These are phyloP conservation scores for Epinephelus lanceolatus DNA, from an alignment of 2,113 vertebrate species.

Conservation along the genomic window DNA sequence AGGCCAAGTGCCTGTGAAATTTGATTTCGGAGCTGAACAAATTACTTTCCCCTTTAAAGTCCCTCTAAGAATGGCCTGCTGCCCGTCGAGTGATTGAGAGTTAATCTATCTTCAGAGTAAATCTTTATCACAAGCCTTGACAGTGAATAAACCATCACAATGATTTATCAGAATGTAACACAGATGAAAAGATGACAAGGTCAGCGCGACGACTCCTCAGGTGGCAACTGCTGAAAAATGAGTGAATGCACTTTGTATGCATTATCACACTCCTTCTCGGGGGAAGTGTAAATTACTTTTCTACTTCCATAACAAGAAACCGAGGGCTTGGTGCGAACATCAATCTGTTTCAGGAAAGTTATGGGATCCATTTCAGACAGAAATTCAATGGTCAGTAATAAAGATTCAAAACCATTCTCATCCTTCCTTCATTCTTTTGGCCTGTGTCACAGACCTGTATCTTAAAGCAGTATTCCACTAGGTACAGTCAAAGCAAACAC, in stretches of 20 bases:
- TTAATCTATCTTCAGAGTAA: conserved; percentile 64
- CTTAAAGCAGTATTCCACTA: not conserved
- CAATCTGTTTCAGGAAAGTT: conserved; percentile 32
- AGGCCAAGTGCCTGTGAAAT: conserved; percentile 48
- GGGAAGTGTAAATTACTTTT: conserved; percentile 37
- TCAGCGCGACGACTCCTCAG: conserved; percentile 47
- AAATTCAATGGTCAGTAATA: conserved; percentile 26
- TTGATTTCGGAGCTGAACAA: conserved; percentile 55
- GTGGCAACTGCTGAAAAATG: conserved; percentile 58
- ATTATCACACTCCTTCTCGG: conserved; percentile 20
- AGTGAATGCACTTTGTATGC: conserved; percentile 42
- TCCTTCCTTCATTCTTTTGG: not conserved
- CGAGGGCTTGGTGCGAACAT: conserved; percentile 16
- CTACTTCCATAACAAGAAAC: conserved; percentile 11
- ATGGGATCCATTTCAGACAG: conserved; percentile 11
- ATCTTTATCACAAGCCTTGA: conserved; percentile 55
- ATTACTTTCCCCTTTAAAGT: conserved; percentile 56
- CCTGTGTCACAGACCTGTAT: conserved; percentile 1
- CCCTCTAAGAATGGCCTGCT: conserved; percentile 50
- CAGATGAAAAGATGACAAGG: conserved; percentile 66
- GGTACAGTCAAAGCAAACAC: not conserved
- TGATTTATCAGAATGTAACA: conserved; percentile 58
- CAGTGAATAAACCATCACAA: conserved; percentile 55
- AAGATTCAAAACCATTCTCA: conserved; percentile 10
- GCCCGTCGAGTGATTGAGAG: conserved; percentile 47